phyloP scores from a whole-genome alignment of 1,140 invertebrate species.

The Caenorhabditis tropicalis region DNA sequence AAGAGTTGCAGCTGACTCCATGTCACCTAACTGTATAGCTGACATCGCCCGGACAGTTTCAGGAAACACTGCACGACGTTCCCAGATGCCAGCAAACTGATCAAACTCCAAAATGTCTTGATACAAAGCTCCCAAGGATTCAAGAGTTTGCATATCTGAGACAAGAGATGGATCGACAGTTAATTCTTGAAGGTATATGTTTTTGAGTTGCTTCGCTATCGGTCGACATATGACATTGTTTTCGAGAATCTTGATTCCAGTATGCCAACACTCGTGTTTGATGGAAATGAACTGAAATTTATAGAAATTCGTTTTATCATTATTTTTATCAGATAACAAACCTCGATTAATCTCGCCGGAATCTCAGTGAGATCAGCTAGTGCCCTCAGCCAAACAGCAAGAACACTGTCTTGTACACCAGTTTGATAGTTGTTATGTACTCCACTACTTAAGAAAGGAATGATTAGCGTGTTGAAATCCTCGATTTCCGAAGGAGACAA shows the following conservation, averaged over 20 bases:
- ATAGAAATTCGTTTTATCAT: neutral
- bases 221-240: neutral
- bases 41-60: conserved; percentile 7
- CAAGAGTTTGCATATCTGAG: neutral
- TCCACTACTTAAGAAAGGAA: conserved; percentile 33
- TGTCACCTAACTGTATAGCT: conserved; percentile 7
- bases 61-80: conserved; percentile 26
- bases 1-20: neutral
- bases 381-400: conserved; percentile 31
- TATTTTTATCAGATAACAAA: no score
- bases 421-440: conserved; percentile 36
- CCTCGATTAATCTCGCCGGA: conserved; percentile 30
- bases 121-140: conserved; percentile 34
- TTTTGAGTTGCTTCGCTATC: conserved; percentile 7
- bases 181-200: neutral
- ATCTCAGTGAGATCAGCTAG: neutral
- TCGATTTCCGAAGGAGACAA: neutral
- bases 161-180: neutral
- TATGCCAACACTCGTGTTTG: conserved; percentile 44
- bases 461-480: neutral
- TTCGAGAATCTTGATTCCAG: conserved; percentile 40
- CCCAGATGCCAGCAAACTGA: conserved; percentile 36
- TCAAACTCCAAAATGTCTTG: conserved; percentile 44
- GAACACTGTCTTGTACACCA: neutral
- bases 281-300: conserved; percentile 39